Evolutionary conservation across 2,113 vertebrate species (phyloP), one percentile per base, ranked within the genome.

Genomic region (Oreochromis aureus): DNA sequence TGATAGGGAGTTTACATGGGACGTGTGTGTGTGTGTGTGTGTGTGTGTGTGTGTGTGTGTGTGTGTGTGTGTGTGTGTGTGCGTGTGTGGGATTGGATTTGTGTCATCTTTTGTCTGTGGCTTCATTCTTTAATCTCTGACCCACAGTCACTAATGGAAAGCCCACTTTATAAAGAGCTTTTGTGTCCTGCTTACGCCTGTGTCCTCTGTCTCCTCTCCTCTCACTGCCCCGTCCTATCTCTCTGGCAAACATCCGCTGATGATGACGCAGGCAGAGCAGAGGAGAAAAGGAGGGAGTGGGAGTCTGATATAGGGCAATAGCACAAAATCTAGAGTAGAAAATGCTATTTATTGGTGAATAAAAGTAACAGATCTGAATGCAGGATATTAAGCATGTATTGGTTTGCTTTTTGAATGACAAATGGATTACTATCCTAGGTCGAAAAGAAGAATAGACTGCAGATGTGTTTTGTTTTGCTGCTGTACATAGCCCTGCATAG

Each of bases 241-340:
- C 48, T 80, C 55, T 94, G 94, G 91, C 92, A 94, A 51, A 76
- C 66, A 90, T 89, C 90, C 85, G n/a, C 85, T n/a, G 24, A 44
- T 84, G 89, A 93, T 94, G 95, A 95, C 88, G 93, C 93, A 93
- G 89, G 48, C 34, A 81, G 81, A 36, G 73, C 54, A 82, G 24
- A 73, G 83, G 56, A 59, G 63, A 89, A 19, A 69, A 80, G 32
- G 54, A 83, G 69, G 9, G 66, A 58, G 71, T 78, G 24, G 78
- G 82, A 71, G n/a, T 32, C 41, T 81, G 46, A 87, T 82, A 44
- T 6, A 85, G 85, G 39, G 44, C 46, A 82, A 86, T 13, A 55
- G 36, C 79, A 82, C 71, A 5, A 18, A 88, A 80, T 61, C 59
- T 55, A 58, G 12, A 80, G 32, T 16, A 10, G 27, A 81, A 66